phyloP scores from a whole-genome alignment of 1,140 invertebrate species.

The Zaprionus kolodkinae region DNA sequence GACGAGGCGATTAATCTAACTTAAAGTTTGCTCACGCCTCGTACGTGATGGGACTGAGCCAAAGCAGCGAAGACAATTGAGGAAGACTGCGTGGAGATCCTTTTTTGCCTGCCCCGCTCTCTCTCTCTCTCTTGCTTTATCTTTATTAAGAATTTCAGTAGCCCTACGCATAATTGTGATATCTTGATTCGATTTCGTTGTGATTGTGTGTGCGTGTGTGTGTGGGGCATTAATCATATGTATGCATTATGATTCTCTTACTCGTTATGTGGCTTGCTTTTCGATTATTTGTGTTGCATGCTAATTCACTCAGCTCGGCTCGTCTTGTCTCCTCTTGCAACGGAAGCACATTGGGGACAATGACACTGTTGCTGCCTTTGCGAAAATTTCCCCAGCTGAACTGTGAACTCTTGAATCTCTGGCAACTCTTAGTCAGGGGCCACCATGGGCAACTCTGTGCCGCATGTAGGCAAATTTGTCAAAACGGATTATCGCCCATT shows the following conservation, averaged over 20 bases:
- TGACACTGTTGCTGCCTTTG: slow-evolving; percentile 39
- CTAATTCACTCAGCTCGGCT: slow-evolving; percentile 56
- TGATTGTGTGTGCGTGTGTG: slow-evolving; percentile 20
- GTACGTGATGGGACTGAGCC: slow-evolving; percentile 68
- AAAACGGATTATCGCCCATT: slow-evolving; percentile 83
- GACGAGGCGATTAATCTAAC: slow-evolving; percentile 74
- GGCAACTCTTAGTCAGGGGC: neutral
- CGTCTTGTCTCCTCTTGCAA: slow-evolving; percentile 18
- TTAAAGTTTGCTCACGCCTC: slow-evolving; percentile 80
- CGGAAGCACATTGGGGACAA: slow-evolving; percentile 53
- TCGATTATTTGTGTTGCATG: slow-evolving; percentile 72
- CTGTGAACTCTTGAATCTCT: slow-evolving; percentile 68
- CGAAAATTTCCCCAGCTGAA: slow-evolving; percentile 67
- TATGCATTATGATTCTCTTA: slow-evolving; percentile 72
- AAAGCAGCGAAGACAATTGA: slow-evolving; percentile 26
- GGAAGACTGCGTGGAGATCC: slow-evolving; percentile 56
- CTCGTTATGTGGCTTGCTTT: slow-evolving; percentile 71
- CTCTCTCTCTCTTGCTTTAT: slow-evolving; percentile 49
- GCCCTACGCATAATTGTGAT: slow-evolving; percentile 71
- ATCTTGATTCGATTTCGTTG: slow-evolving; percentile 77
- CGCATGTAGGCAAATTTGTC: slow-evolving; percentile 79
- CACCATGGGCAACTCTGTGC: slow-evolving; percentile 55
- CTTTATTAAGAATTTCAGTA: slow-evolving; percentile 83
- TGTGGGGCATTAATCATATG: slow-evolving; percentile 71
- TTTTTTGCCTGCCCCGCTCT: slow-evolving; percentile 55